A percentile compares a stretch with the other conserved stretches of the same genome.
These are phyloP conservation scores for Pachypsylla venusta DNA, from an alignment of 1,140 invertebrate genomes.

Conservation along the genomic window DNA sequence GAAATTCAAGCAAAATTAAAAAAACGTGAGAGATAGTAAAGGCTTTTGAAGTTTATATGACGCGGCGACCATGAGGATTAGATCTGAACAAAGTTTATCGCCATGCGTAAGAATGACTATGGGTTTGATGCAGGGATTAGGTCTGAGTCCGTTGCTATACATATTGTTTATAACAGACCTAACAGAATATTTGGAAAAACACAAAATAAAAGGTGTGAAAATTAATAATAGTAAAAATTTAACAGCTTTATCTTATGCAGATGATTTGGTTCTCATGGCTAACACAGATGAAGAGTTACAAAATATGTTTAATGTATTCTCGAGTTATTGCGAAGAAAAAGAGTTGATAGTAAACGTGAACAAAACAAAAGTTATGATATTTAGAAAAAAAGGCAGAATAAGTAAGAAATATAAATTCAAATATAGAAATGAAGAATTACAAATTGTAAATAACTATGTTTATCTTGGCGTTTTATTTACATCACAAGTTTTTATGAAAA, in stretches of 20 bases:
- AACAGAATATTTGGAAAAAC: not conserved
- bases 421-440: not conserved
- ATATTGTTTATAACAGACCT: not conserved
- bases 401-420: not conserved
- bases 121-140: not conserved
- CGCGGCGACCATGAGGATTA: no score
- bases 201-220: not conserved
- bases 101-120: not conserved
- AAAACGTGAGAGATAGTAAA: no score
- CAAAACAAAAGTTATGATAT: constrained; percentile 9
- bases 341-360: not conserved
- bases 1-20: not conserved
- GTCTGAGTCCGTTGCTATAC: not conserved
- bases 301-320: not conserved
- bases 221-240: no score
- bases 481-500: not conserved
- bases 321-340: not conserved
- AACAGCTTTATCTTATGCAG: not conserved
- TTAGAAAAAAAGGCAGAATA: not conserved
- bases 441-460: not conserved
- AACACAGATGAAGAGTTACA: not conserved
- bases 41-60: no score
- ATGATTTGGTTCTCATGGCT: not conserved
- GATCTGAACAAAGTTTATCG: no score
- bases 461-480: not conserved